Conservation (phyloP, 2,797 vertebrate genomes). For the Bradypodion pumilum region DNA sequence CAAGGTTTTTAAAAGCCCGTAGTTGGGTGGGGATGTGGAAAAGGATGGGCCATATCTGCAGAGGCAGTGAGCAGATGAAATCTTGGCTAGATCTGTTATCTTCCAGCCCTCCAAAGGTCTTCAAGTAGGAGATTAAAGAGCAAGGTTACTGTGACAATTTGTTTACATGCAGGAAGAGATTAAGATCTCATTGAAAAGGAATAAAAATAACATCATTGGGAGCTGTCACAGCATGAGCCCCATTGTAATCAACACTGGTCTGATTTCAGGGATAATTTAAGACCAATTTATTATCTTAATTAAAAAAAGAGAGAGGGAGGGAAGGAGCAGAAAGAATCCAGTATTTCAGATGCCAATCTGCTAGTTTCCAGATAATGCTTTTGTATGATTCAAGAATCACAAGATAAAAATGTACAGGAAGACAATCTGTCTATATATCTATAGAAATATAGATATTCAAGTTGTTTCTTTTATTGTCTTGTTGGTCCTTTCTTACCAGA, state of each 20-base stretch:
- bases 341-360: constrained; percentile 69
- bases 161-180: constrained; percentile 88
- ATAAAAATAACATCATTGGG: constrained; percentile 85
- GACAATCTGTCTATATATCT: background rate
- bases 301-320: constrained; percentile 76
- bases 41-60: constrained; percentile 71
- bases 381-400: constrained; percentile 35
- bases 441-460: background rate
- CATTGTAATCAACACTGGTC: constrained; percentile 98
- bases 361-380: constrained; percentile 52
- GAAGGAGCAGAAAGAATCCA: constrained; percentile 75
- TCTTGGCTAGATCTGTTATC: constrained; percentile 84
- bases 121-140: constrained; percentile 83
- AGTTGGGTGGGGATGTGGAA: constrained; percentile 53
- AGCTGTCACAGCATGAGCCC: constrained; percentile 93
- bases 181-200: constrained; percentile 89
- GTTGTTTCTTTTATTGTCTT: background rate
- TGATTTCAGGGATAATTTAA: constrained; percentile 99
- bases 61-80: constrained; percentile 81
- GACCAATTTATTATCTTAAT: constrained; percentile 99
- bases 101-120: constrained; percentile 84
- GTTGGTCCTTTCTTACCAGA: no score
- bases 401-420: background rate
- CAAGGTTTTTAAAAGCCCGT: constrained; percentile 50
- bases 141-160: constrained; percentile 86